phyloP scores from a whole-genome alignment of 2,797 vertebrate species.

The Esox masquinongy region DNA sequence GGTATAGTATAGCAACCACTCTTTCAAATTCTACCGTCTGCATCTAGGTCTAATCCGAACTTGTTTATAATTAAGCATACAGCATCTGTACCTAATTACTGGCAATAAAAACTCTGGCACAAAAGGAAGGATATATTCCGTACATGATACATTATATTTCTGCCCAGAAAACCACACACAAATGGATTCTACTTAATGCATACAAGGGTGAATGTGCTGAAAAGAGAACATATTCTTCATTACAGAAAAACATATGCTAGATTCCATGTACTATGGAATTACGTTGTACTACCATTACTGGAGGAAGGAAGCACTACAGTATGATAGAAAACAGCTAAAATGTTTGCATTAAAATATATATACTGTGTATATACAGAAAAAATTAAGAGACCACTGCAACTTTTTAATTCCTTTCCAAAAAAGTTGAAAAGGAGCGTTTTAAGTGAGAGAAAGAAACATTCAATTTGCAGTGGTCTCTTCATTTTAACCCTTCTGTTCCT shows the following conservation, averaged over 20 bases:
- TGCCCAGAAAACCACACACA: not conserved
- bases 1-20: not conserved
- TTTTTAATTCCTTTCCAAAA: too few relatives aligned
- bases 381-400: too few relatives aligned
- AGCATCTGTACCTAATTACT: slow-evolving; percentile 35
- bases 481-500: too few relatives aligned
- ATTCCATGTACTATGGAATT: not conserved
- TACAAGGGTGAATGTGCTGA: not conserved
- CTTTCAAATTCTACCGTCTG: not conserved
- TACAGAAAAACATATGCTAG: not conserved
- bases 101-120: slow-evolving; percentile 7
- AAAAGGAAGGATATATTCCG: not conserved
- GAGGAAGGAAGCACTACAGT: not conserved
- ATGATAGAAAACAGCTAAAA: not conserved
- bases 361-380: too few relatives aligned
- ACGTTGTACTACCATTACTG: not conserved
- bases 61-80: slow-evolving; percentile 25
- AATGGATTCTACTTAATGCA: not conserved
- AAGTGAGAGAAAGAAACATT: too few relatives aligned
- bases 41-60: not conserved
- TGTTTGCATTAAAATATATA: too few relatives aligned
- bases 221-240: not conserved
- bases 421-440: too few relatives aligned
- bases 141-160: slow-evolving; percentile 1
- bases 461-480: too few relatives aligned